Conservation (phyloP, 2,888 invertebrate species). For the Micropterix aruncella region DNA sequence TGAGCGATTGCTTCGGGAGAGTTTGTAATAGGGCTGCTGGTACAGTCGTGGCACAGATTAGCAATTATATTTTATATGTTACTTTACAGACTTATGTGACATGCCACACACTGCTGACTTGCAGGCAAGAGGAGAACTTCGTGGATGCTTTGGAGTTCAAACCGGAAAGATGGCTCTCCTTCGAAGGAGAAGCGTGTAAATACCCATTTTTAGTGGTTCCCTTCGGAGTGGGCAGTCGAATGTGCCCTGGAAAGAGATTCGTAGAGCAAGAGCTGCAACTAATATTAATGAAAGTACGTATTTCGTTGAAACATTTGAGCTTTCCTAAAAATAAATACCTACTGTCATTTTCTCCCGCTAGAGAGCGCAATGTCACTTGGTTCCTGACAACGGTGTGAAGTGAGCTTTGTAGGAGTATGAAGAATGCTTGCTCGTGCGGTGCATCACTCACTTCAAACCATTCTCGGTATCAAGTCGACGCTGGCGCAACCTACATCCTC, state of each 20-base stretch:
- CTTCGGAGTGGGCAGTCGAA: conserved; percentile 66
- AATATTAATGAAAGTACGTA: conserved; percentile 52
- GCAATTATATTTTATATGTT: conserved; percentile 3
- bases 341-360: conserved; percentile 2
- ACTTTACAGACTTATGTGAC: conserved; percentile 55
- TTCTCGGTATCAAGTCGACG: no score
- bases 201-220: conserved; percentile 57
- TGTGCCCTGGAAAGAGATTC: conserved; percentile 77
- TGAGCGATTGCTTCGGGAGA: no score
- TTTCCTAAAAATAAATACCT: conserved; percentile 1
- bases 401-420: no score
- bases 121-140: conserved; percentile 62
- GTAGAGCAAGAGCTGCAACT: conserved; percentile 65
- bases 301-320: conserved; percentile 1
- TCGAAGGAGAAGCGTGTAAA: conserved; percentile 28
- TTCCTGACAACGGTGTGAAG: conserved; percentile 1
- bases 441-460: neutral
- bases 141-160: conserved; percentile 50
- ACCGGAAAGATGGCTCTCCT: conserved; percentile 66
- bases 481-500: no score
- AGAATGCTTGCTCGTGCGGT: neutral
- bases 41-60: no score
- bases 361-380: neutral
- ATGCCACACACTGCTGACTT: conserved; percentile 74
- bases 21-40: no score